Evolutionary conservation across 1,140 invertebrate species (phyloP).

Genomic region (Asobara japonica): DNA sequence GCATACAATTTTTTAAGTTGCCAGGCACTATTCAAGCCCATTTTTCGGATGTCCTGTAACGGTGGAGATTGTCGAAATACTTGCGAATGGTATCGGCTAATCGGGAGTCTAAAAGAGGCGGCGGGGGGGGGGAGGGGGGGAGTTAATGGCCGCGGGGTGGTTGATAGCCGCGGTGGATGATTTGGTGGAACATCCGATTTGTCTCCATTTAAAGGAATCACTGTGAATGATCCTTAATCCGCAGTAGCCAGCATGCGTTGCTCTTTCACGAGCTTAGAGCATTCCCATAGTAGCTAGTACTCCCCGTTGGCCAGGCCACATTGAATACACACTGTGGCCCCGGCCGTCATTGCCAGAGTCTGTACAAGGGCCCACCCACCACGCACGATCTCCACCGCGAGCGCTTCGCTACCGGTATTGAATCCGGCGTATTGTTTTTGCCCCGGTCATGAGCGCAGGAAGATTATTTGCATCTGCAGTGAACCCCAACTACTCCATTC

Average conservation of each 20-base stretch:
- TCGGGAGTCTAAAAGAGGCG: too few species aligned
- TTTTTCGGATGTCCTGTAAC: too few species aligned
- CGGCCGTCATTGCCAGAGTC: conserved; percentile 42
- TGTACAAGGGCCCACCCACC: conserved; percentile 62
- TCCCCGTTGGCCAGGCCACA: conserved; percentile 44
- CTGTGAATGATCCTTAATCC: background rate
- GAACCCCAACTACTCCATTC: background rate
- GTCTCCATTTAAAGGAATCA: too few species aligned
- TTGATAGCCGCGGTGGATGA: too few species aligned
- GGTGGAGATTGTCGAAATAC: too few species aligned
- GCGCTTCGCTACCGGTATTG: conserved; percentile 65
- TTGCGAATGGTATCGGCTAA: too few species aligned
- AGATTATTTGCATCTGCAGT: conserved; percentile 62
- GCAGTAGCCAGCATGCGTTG: conserved; percentile 41
- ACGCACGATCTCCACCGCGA: conserved; percentile 59
- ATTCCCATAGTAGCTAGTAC: conserved; percentile 56
- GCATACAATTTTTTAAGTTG: too few species aligned
- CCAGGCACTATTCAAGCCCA: too few species aligned
- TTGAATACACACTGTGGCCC: conserved; percentile 48
- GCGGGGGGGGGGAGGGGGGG: too few species aligned
- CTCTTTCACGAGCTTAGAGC: conserved; percentile 54
- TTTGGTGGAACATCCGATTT: too few species aligned
- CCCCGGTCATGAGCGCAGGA: conserved; percentile 54
- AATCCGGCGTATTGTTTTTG: conserved; percentile 66
- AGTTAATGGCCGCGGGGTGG: too few species aligned